A percentile compares a stretch with the other conserved stretches of the same genome.
Conservation (phyloP, 2,888 invertebrate species). For the Patella caerulea region DNA sequence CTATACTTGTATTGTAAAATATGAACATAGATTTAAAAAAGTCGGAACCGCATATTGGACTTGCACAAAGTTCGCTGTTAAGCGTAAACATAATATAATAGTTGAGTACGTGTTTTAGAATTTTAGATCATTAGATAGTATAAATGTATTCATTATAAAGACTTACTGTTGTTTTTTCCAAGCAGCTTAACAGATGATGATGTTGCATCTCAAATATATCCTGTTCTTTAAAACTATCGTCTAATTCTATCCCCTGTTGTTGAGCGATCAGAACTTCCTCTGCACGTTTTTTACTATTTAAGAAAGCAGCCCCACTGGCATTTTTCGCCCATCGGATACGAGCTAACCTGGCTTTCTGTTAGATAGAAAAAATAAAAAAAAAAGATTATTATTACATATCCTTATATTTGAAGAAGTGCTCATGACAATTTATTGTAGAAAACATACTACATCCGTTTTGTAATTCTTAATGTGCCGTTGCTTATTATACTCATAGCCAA, state of each 20-base stretch:
- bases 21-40: too few relatives aligned
- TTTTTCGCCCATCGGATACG: slow-evolving; percentile 99
- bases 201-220: slow-evolving; percentile 99
- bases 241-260: slow-evolving; percentile 87
- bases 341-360: slow-evolving; percentile 98
- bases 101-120: too few relatives aligned
- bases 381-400: neutral
- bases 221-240: slow-evolving; percentile 90
- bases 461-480: too few relatives aligned
- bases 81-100: neutral
- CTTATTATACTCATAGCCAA: too few relatives aligned
- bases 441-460: too few relatives aligned
- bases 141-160: too few relatives aligned
- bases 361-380: slow-evolving; percentile 19
- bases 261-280: slow-evolving; percentile 79
- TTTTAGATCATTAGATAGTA: too few relatives aligned
- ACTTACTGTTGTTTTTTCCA: slow-evolving; percentile 96
- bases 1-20: too few relatives aligned
- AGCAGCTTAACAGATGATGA: slow-evolving; percentile 95
- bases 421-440: too few relatives aligned
- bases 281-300: slow-evolving; percentile 98
- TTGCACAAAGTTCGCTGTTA: neutral
- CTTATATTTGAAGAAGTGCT: neutral
- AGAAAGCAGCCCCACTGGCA: slow-evolving; percentile 97
- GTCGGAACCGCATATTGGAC: too few relatives aligned